Evolutionary conservation across 1,140 invertebrate genomes (phyloP), one percentile per base, ranked within the genome.

Genomic region (Habropoda laboriosa): DNA sequence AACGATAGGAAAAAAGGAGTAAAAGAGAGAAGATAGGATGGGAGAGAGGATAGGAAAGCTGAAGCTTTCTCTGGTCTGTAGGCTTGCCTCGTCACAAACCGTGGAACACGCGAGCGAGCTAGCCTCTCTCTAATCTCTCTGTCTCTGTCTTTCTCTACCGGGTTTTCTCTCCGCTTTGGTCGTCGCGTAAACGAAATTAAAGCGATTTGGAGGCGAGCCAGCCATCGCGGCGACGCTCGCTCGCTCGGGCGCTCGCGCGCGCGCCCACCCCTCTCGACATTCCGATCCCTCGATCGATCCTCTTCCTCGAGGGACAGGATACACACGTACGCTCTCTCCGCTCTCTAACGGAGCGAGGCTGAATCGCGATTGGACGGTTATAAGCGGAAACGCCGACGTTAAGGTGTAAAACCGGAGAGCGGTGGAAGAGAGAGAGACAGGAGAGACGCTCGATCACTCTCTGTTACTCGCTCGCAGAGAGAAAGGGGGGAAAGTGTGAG

Each of bases 101-200:
- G n/a, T n/a, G n/a, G n/a, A n/a, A 16, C 10, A 16, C 45, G 10
- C 45, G 8, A 21, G n/a, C 47, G 3, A 21, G 16, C n/a, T n/a
- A 21, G 47, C 12, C 47, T 21, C 47, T 49, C 47, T 49, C 21
- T 49, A 49, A 18, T 49, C 24, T 47, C 27, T 35, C 21, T n/a
- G 30, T 67, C 2, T 45, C 70, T 42, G 42, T n/a, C 18, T 57
- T 27, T 2, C 27, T 32, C 40, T 21, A n/a, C n/a, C 40, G 16
- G 35, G 3, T 63, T 3, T 68, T 32, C 49, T 40, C 38, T 13
- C 4, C 55, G 72, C 32, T 71, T 70, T 73, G 63, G 70, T 78
- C 81, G 80, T 82, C 78, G 82, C 85, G 89, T 88, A 90, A 90
- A 90, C 89, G 82, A 88, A 91, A 90, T 90, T 91, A 90, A 90